Evolutionary conservation across 2,888 invertebrate genomes (phyloP).

Genomic region (Saturnia japonica): DNA sequence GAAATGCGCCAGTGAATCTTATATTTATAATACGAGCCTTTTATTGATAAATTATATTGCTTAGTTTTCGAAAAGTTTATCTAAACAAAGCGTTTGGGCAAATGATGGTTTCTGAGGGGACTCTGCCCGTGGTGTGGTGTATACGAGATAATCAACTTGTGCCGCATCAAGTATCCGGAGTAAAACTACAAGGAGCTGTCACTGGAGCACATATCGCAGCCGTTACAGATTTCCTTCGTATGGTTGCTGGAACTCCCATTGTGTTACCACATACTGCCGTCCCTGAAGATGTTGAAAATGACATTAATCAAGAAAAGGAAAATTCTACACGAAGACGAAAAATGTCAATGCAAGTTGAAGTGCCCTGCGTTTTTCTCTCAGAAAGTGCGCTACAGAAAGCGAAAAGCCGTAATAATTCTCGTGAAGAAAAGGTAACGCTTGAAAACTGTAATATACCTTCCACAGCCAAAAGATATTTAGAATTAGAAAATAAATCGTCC

Average conservation of each 20-base stretch:
- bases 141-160: slow-evolving; percentile 85
- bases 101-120: slow-evolving; percentile 84
- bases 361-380: slow-evolving; percentile 78
- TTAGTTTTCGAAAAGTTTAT: slow-evolving; percentile 24
- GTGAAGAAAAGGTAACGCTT: slow-evolving; percentile 72
- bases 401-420: slow-evolving; percentile 71
- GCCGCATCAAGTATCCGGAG: slow-evolving; percentile 85
- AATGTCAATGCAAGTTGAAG: slow-evolving; percentile 80
- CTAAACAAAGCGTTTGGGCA: slow-evolving; percentile 35
- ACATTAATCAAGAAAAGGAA: slow-evolving; percentile 72
- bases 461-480: slow-evolving; percentile 57
- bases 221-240: slow-evolving; percentile 84
- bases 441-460: slow-evolving; percentile 59
- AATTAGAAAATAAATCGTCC: slow-evolving; percentile 60
- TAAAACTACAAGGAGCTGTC: slow-evolving; percentile 84
- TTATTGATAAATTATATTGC: slow-evolving; percentile 17
- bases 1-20: slow-evolving; percentile 62
- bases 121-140: slow-evolving; percentile 85
- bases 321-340: slow-evolving; percentile 69
- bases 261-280: slow-evolving; percentile 78
- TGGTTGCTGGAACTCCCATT: slow-evolving; percentile 84
- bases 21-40: slow-evolving; percentile 15
- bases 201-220: slow-evolving; percentile 85
- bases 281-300: slow-evolving; percentile 69
- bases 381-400: slow-evolving; percentile 76